These are phyloP conservation scores for Setipinna tenuifilis DNA, from an alignment of 2,797 vertebrate species.

Conservation along the genomic window DNA sequence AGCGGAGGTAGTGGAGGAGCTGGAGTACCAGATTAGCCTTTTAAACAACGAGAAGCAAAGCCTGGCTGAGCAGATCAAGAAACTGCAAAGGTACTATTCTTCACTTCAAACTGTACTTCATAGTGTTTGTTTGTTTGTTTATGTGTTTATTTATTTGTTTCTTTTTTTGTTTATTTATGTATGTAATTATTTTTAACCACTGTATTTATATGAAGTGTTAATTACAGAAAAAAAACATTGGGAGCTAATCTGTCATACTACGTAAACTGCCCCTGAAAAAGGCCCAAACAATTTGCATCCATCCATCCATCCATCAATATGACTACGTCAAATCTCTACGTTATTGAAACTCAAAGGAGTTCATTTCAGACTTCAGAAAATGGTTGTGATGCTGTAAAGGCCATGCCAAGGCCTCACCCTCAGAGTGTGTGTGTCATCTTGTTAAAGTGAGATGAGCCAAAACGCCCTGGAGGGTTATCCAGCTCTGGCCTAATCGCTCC, in stretches of 20 bases:
- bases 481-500: background rate
- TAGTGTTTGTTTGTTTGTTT: background rate
- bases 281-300: no score
- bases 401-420: background rate
- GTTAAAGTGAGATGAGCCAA: background rate
- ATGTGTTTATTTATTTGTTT: background rate
- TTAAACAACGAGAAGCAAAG: slow-evolving; percentile 92
- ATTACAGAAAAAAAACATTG: no score
- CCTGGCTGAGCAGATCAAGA: slow-evolving; percentile 91
- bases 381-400: background rate
- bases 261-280: no score
- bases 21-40: slow-evolving; percentile 94
- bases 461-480: background rate
- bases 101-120: no score
- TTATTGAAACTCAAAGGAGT: no score
- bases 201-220: no score
- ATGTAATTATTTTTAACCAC: no score
- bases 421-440: background rate
- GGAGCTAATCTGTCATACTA: no score
- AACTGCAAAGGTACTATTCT: slow-evolving; percentile 87
- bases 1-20: slow-evolving; percentile 87
- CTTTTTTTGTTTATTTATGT: no score
- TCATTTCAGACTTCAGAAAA: no score
- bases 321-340: no score
- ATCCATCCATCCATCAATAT: no score